Percentiles rank a stretch among this genome's conserved stretches.
Conservation (phyloP, 2,888 invertebrate species). For the Steromphala cineraria region DNA sequence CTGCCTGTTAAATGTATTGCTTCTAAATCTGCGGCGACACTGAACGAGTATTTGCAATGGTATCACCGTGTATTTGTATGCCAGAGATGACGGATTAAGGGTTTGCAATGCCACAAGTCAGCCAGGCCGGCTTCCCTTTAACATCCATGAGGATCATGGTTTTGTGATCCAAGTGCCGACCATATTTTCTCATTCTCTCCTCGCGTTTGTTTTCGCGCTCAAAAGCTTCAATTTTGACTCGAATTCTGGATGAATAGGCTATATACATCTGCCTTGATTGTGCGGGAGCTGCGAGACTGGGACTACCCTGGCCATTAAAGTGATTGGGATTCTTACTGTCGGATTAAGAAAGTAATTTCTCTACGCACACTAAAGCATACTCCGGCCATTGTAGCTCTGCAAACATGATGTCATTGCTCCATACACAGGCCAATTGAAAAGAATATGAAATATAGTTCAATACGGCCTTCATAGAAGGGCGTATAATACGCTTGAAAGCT, state of each 20-base stretch:
- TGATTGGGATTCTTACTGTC: conserved; percentile 21
- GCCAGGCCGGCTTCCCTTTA: not conserved
- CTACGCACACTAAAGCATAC: conserved; percentile 13
- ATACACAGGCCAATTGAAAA: conserved; percentile 9
- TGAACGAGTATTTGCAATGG: conserved; percentile 10
- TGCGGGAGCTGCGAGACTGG: not conserved
- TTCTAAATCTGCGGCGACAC: conserved; percentile 6
- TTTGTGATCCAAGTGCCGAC: conserved; percentile 4
- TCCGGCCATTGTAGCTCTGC: conserved; percentile 11
- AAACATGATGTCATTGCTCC: conserved; percentile 27
- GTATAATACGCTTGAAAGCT: conserved; percentile 27
- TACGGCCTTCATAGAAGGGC: not conserved
- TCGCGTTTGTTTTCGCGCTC: conserved; percentile 22
- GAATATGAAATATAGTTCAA: conserved; percentile 27
- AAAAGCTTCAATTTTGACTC: conserved; percentile 27
- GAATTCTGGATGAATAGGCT: conserved; percentile 18
- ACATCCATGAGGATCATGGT: conserved; percentile 3
- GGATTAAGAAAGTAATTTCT: conserved; percentile 24
- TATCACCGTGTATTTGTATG: conserved; percentile 7
- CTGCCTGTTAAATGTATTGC: conserved; percentile 17
- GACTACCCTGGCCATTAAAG: conserved; percentile 16
- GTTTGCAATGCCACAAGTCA: conserved; percentile 1
- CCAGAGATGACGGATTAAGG: conserved; percentile 14
- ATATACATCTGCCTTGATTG: conserved; percentile 21
- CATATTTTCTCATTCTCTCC: conserved; percentile 26